Evolutionary conservation across 2,113 vertebrate species (phyloP).

Genomic region (Cavia porcellus): DNA sequence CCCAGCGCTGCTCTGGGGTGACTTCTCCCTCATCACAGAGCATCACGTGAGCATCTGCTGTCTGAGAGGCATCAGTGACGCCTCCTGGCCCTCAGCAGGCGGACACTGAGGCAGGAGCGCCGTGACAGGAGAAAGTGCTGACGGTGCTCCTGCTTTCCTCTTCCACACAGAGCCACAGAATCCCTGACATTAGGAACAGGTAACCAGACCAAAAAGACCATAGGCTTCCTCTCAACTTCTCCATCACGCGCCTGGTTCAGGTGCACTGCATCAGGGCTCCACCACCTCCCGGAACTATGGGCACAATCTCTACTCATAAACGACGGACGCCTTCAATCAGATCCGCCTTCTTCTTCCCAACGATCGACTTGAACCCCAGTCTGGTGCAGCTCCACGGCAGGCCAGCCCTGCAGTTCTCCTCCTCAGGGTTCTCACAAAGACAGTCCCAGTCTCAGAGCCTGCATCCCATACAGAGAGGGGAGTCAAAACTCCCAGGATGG

Average conservation of each 20-base stretch:
- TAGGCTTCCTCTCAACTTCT: not conserved
- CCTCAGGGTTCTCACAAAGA: not conserved
- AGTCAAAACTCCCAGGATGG: not conserved
- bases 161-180: not conserved
- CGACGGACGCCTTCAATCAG: not conserved
- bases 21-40: conserved; percentile 15
- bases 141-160: not conserved
- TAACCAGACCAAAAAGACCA: not conserved
- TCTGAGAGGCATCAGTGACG: not conserved
- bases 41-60: not conserved
- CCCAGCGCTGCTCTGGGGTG: conserved; percentile 18
- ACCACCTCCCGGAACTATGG: not conserved
- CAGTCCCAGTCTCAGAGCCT: not conserved
- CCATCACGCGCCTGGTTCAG: not conserved
- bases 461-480: not conserved
- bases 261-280: not conserved
- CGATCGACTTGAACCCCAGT: not conserved
- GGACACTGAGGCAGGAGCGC: not conserved
- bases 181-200: not conserved
- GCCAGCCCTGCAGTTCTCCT: not conserved
- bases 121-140: not conserved
- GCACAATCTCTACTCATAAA: not conserved
- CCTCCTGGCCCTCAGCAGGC: not conserved
- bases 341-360: not conserved
- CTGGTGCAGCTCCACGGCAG: not conserved